Base-by-base conservation (phyloP, 2,113 vertebrate species). In the Brachionichthys hirsutus region DNA sequence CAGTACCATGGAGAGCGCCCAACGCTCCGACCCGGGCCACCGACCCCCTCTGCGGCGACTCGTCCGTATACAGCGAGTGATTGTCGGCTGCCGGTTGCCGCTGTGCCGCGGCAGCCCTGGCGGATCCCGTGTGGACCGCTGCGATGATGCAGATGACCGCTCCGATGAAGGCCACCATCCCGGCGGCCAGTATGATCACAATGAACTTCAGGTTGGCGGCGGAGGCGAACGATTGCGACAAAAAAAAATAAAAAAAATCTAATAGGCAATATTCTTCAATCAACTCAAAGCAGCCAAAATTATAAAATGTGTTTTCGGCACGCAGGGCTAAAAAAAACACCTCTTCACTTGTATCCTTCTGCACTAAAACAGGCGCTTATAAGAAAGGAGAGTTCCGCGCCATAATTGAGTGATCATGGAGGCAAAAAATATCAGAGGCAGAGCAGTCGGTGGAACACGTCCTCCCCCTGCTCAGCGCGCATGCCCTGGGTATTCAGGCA, bases 181-280 rank as follows among this genome's bases (percentile, higher is more conserved):
- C 96, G 92, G 95, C 95, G 94, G 94, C 96, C 90, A 98, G 86
- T 74, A 98, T 93, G 53, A 97, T 90, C 56, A 95, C 94, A 63
- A 98, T 94, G 93, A 97, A 96, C 96, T 98, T 97, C 96, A 97
- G 96, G 93, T 89, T 97, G 92, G 94, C 93, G 93, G 92, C 82
- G 75, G 72, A 38, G 41, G 18, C 3, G 71, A 72, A 54, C 89
- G 63, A 69, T 56, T 55, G n/a, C n/a, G n/a, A n/a, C n/a, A n/a
- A n/a, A n/a, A n/a, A n/a, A n/a, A n/a, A n/a, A 62, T 62, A 52
- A 80, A 10, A 10, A 38, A 87, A 87, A 69, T 40, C 56, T 46
- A 68, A 58, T 24, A 54, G 42, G n/a, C 8, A 40, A 35, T 36
- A 4, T 7, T 45, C 6, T 63, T 13, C 2, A 38, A 38, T 7